phyloP scores from a whole-genome alignment of 2,797 vertebrate genomes.

The Knipowitschia caucasica region DNA sequence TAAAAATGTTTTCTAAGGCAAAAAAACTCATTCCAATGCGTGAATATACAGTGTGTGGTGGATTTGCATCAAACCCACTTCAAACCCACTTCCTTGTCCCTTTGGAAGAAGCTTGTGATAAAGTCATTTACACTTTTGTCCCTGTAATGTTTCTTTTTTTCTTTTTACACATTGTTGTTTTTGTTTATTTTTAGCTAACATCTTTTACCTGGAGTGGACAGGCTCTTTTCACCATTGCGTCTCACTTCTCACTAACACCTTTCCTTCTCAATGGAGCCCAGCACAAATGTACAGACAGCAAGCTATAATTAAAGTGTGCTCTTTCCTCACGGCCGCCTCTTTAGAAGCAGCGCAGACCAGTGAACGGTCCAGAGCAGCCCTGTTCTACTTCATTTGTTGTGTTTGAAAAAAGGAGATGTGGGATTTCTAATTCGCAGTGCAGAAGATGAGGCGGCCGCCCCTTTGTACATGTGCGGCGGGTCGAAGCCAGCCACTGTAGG shows the following conservation, averaged over 20 bases:
- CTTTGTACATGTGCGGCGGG: slow-evolving; percentile 20
- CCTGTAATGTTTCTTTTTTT: too few species aligned
- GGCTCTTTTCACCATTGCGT: slow-evolving; percentile 1
- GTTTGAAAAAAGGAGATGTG: slow-evolving; percentile 34
- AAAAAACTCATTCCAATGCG: too few species aligned
- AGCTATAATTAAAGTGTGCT: slow-evolving; percentile 57
- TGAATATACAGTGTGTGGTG: too few species aligned
- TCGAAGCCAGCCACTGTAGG: slow-evolving; percentile 30
- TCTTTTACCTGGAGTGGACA: slow-evolving; percentile 10
- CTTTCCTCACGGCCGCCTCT: slow-evolving; percentile 41
- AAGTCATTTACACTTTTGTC: too few species aligned
- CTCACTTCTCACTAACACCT: slow-evolving; percentile 1
- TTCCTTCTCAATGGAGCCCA: slow-evolving; percentile 19
- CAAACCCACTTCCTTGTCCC: too few species aligned
- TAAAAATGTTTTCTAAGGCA: too few species aligned
- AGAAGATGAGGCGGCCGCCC: slow-evolving; percentile 5
- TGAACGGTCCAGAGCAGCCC: slow-evolving; percentile 35
- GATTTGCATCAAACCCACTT: too few species aligned
- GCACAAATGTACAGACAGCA: slow-evolving; percentile 47
- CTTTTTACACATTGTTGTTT: not conserved
- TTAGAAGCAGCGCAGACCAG: slow-evolving; percentile 18
- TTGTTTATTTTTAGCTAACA: not conserved
- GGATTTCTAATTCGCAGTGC: slow-evolving; percentile 40
- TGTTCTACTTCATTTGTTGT: slow-evolving; percentile 52
- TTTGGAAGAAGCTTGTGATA: too few species aligned